A percentile compares a stretch with the other conserved stretches of the same genome.
Conservation (phyloP, 2,888 invertebrate genomes). For the Oligia fasciuncula region DNA sequence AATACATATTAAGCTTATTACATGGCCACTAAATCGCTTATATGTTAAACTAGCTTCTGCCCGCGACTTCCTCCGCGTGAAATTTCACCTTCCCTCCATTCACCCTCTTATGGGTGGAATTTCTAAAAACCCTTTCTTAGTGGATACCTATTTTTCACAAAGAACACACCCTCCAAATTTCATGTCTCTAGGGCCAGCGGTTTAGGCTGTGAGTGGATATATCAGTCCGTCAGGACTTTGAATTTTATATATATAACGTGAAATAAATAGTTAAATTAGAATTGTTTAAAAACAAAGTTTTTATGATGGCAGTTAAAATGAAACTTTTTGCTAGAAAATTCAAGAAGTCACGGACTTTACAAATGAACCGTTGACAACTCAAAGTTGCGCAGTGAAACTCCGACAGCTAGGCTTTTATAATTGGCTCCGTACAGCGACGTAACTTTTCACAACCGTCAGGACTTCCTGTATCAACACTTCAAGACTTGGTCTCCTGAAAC, state of each 20-base stretch:
- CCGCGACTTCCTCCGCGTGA: too few relatives aligned
- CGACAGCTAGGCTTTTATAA: conserved; percentile 10
- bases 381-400: background rate
- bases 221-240: too few relatives aligned
- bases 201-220: too few relatives aligned
- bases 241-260: background rate
- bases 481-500: conserved; percentile 2
- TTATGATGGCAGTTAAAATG: background rate
- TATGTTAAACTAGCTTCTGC: background rate
- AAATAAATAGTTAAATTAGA: background rate
- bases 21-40: background rate
- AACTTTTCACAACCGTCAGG: conserved; percentile 19
- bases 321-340: background rate
- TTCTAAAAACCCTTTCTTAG: too few relatives aligned
- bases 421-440: conserved; percentile 1
- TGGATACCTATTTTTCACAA: too few relatives aligned
- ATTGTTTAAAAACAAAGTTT: background rate
- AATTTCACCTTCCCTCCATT: too few relatives aligned
- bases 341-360: background rate
- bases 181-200: too few relatives aligned
- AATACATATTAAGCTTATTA: background rate
- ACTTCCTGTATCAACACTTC: conserved; percentile 19
- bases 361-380: background rate
- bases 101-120: too few relatives aligned
- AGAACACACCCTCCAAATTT: too few relatives aligned